Base-by-base conservation (phyloP, 2,888 invertebrate genomes). In the Apamea crenata region DNA sequence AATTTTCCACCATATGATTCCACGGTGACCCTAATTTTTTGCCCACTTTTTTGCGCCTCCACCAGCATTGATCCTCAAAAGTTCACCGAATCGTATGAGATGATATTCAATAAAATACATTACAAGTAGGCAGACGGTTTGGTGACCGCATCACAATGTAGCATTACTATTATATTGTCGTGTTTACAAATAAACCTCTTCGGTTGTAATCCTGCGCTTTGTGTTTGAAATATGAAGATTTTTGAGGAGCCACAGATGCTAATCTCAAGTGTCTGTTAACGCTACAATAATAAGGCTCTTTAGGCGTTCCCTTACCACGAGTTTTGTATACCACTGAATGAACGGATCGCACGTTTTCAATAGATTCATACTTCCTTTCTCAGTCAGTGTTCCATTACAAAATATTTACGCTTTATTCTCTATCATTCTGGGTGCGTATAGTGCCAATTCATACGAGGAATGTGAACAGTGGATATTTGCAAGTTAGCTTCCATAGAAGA, bases 251-350 rank as follows among this genome's bases (percentile, higher is more conserved):
- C 93, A 95, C 96, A 96, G 97, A 97, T 97, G 96, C 96, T 96
- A 96, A 97, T 97, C 97, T 97, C 97, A 97, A 97, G 97, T 97
- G 96, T 96, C 95, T 95, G 95, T 96, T 96, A 96, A 96, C 96
- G 94, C 94, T 93, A 90, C 92, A 92, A 96, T 96, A 96, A 96
- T 96, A 95, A 93, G 89, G 92, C 94, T 94, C 94, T 95, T 95
- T 95, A 95, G 92, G 91, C 92, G 93, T 94, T 91, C 92, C 93
- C 92, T 93, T 90, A 93, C 95, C 95, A 93, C 95, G 94, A 94
- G 90, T 92, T 93, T 93, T 93, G 93, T 93, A 89, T 93, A 89
- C 90, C 93, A 89, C 89, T 92, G 91, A 93, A 95, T 95, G 94
- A 93, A 93, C 86, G 91, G 92, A 93, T 94, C 94, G 91, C 91